phyloP scores from a whole-genome alignment of 1,140 invertebrate genomes.

The Leptonema lineaticorne region DNA sequence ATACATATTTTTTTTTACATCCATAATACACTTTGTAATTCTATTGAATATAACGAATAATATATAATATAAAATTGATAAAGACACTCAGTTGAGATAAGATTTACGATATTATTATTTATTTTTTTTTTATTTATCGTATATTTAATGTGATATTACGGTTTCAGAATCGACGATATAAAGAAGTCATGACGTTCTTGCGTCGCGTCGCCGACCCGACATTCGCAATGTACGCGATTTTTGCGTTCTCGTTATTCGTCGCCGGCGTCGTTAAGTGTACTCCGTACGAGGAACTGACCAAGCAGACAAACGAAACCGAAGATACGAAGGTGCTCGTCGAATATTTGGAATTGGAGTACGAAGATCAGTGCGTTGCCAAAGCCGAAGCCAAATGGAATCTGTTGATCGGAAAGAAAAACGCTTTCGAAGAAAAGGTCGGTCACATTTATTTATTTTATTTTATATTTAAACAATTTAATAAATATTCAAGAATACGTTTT shows the following conservation, averaged over 20 bases:
- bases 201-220: background rate
- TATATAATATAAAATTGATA: too few relatives aligned
- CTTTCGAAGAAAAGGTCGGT: constrained; percentile 36
- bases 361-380: constrained; percentile 45
- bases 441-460: constrained; percentile 9
- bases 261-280: background rate
- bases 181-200: too few relatives aligned
- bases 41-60: too few relatives aligned
- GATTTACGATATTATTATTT: too few relatives aligned
- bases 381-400: constrained; percentile 47
- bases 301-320: background rate
- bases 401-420: constrained; percentile 41
- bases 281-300: background rate
- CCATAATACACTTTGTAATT: too few relatives aligned
- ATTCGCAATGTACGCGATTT: background rate
- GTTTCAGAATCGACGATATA: too few relatives aligned
- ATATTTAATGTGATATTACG: too few relatives aligned
- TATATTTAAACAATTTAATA: background rate
- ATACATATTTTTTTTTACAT: too few relatives aligned
- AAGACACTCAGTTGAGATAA: too few relatives aligned
- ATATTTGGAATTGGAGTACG: constrained; percentile 46
- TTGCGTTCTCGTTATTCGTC: background rate
- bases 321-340: constrained; percentile 41
- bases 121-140: too few relatives aligned
- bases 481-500: too few relatives aligned